Evolutionary conservation across 2,797 vertebrate genomes (phyloP), one percentile per base, ranked within the genome.

Genomic region (Myotis pilosus): DNA sequence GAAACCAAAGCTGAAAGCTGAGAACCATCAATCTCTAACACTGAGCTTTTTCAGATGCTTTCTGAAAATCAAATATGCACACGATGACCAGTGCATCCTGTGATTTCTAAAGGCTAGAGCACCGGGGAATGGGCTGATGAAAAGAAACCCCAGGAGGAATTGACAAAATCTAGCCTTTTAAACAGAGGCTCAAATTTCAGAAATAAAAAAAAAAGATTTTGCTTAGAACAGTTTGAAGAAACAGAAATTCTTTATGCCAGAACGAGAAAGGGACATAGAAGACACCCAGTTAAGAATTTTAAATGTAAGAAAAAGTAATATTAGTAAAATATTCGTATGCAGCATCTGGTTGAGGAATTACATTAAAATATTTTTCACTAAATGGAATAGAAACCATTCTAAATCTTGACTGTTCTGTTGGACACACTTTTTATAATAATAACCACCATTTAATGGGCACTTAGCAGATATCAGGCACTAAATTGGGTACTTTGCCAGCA

Each of bases 1-100:
- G 97, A 93, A 92, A 90, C 89, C 2, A 0, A 87, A 93, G 94
- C 93, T 81, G 95, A 93, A 96, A 97, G 90, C 93, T 90, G 96
- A 97, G 94, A 96, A 78, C 81, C 82, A 72, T 87, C 82, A 36
- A 91, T 95, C 96, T 68, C 44, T 0, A 16, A 74, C 1, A 33
- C 69, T 44, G 88, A 90, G 68, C 79, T 33, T 78, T 92, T 57
- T 96, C 95, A 87, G 92, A 93, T 72, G 94, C 90, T 95, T 78
- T 96, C 55, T 93, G 95, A 92, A 91, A 94, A 78, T 2, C 74
- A 66, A 87, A 82, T 89, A 28, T 0, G 1, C 66, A 1, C 62
- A 8, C 0, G 53, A 51, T 75, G 85, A 38, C 90, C 83, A 64
- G 74, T 22, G 74, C 19, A 38, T 94, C 95, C 91, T 81, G 12